Percentiles rank a stretch among this genome's conserved stretches.
Conservation (phyloP, 1,140 invertebrate genomes). For the Oryctes rhinoceros region DNA sequence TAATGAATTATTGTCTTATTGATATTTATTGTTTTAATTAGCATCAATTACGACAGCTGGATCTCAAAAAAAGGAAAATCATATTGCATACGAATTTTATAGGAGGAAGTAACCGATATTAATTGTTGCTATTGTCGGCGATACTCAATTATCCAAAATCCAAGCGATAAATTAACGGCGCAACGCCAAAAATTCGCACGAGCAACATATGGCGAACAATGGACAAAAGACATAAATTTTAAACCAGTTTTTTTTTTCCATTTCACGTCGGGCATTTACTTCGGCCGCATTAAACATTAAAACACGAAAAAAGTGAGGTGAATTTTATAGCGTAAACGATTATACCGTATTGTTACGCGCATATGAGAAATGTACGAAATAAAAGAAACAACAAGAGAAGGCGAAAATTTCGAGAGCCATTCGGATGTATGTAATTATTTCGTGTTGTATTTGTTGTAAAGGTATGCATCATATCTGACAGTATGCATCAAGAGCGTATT, state of each 20-base stretch:
- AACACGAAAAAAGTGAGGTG: neutral
- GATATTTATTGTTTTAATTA: too few relatives aligned
- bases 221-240: conserved; percentile 16
- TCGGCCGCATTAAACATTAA: neutral
- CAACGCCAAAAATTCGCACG: neutral
- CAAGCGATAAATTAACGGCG: neutral
- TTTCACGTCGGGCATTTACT: neutral
- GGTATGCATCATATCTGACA: conserved; percentile 8
- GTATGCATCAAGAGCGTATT: neutral
- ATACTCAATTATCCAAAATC: neutral
- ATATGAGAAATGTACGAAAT: neutral
- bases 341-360: neutral
- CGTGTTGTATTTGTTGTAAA: conserved; percentile 15
- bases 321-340: conserved; percentile 3
- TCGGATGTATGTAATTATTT: conserved; percentile 6
- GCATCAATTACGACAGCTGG: too few relatives aligned
- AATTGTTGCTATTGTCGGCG: too few relatives aligned
- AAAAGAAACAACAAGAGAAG: neutral
- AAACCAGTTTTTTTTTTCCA: neutral
- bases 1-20: too few relatives aligned
- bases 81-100: too few relatives aligned
- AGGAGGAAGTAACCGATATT: too few relatives aligned
- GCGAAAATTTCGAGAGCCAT: neutral
- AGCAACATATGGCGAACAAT: conserved; percentile 16
- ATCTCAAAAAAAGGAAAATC: too few relatives aligned